These are phyloP conservation scores for Sturnira hondurensis DNA, from an alignment of 2,113 vertebrate genomes.

Conservation along the genomic window DNA sequence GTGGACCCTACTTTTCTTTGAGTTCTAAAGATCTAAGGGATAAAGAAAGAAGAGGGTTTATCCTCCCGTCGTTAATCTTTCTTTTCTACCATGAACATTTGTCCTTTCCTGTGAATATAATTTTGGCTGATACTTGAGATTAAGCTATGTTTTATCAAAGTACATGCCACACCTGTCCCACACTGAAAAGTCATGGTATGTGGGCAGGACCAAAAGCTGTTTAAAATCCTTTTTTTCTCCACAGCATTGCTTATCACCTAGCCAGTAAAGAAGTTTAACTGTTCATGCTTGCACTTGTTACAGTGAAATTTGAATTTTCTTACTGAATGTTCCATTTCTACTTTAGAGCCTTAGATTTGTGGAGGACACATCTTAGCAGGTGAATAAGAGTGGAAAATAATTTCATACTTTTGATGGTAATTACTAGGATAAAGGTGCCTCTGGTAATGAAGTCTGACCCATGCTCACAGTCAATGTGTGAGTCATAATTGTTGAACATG, in stretches of 20 bases:
- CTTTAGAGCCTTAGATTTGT: not conserved
- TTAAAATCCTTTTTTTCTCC: not conserved
- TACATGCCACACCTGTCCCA: not conserved
- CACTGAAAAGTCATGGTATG: not conserved
- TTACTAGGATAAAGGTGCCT: not conserved
- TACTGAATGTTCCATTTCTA: not conserved
- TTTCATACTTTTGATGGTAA: constrained; percentile 65
- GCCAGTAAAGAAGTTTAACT: constrained; percentile 15
- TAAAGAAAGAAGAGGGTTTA: constrained; percentile 18
- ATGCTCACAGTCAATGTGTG: not conserved
- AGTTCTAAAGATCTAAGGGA: not conserved
- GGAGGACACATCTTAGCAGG: constrained; percentile 59
- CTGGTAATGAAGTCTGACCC: not conserved
- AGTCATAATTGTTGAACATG: constrained; percentile 16
- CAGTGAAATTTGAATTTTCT: constrained; percentile 36
- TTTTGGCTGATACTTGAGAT: constrained; percentile 5
- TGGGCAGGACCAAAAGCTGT: not conserved
- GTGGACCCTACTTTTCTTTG: constrained; percentile 5
- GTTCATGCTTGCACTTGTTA: not conserved
- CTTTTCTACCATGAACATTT: not conserved
- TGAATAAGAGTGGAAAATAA: constrained; percentile 61
- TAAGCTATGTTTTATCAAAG: constrained; percentile 41
- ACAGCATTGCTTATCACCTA: not conserved
- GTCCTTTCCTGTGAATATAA: not conserved
- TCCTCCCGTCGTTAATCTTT: not conserved